Percentiles rank a stretch among this genome's conserved stretches.
Conservation (phyloP, 1,140 invertebrate species). For the Bombus terrestris region DNA sequence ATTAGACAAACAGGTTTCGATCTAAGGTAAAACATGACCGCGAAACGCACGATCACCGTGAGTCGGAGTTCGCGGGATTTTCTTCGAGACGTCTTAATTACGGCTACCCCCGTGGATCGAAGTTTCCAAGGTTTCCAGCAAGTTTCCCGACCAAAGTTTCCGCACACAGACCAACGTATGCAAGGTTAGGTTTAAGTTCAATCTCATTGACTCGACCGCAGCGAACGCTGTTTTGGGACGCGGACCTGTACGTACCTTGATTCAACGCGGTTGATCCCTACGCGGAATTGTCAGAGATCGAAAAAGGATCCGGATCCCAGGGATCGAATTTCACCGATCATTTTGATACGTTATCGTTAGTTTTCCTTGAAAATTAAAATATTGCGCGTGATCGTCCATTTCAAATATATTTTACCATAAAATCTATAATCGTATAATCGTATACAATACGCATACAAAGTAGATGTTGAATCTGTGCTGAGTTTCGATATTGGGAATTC, state of each 20-base stretch:
- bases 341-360: not conserved
- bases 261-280: constrained; percentile 8
- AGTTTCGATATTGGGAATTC: not conserved
- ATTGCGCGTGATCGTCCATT: not conserved
- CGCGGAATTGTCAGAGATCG: constrained; percentile 3
- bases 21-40: constrained; percentile 30
- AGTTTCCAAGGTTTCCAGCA: constrained; percentile 58
- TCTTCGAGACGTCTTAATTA: constrained; percentile 61
- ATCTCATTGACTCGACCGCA: constrained; percentile 41
- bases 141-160: constrained; percentile 57
- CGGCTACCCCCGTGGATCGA: constrained; percentile 47
- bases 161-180: constrained; percentile 46
- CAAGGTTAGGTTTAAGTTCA: constrained; percentile 57
- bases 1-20: constrained; percentile 11
- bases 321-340: not conserved
- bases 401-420: not conserved
- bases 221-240: constrained; percentile 42
- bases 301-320: not conserved
- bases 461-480: not conserved
- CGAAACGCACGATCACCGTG: constrained; percentile 37
- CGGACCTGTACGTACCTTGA: constrained; percentile 16
- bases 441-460: not conserved
- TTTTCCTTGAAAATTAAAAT: not conserved
- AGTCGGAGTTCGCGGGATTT: constrained; percentile 49
- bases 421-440: too few relatives aligned